Base-by-base conservation (phyloP, 1,140 invertebrate species). In the Drosophila lacertosa region DNA sequence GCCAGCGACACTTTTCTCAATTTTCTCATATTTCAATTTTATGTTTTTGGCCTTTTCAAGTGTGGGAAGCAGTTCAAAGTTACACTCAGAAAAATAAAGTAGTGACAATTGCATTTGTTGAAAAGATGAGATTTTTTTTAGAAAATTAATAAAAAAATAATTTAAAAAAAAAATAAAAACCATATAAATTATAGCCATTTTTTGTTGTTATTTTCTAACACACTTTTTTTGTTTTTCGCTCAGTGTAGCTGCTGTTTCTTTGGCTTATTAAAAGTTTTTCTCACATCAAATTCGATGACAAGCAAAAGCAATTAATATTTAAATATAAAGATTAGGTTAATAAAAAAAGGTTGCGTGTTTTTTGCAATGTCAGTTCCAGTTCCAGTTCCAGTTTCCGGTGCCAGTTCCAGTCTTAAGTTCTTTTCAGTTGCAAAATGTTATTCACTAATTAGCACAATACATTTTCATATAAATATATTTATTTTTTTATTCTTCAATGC, bases 361-460 rank as follows among this genome's bases (percentile, higher is more conserved):
- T 40, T 15, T 13, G 20, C 26, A 7, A 7, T 26, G 11, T 9
- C 18, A 40, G 11, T 40, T 22, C 1, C 44, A 29, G 59, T 33
- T 62, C 18, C 15, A 45, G 37, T 33, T 44, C 9, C 3, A 15
- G 16, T 13, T 33, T 44, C 9, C 3, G 11, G 16, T 13, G 24
- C 4, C 0, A 15, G 16, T 10, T 48, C 32, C 26, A 16, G 60
- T 42, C 40, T 53, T 35, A 47, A 37, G 11, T 24, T 4, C 42
- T 48, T 83, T 64, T 77, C 54, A 73, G n/a, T 39, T 39, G 62
- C 40, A 51, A 74, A 83, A 67, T 83, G 71, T 66, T 71, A 84
- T 72, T 67, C 63, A 67, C 79, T 74, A 78, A 83, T 83, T 81
- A 81, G 74, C 60, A 69, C 59, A 69, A 39, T 54, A 53, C 40